phyloP scores from a whole-genome alignment of 2,888 invertebrate genomes.

The Nomada flava region DNA sequence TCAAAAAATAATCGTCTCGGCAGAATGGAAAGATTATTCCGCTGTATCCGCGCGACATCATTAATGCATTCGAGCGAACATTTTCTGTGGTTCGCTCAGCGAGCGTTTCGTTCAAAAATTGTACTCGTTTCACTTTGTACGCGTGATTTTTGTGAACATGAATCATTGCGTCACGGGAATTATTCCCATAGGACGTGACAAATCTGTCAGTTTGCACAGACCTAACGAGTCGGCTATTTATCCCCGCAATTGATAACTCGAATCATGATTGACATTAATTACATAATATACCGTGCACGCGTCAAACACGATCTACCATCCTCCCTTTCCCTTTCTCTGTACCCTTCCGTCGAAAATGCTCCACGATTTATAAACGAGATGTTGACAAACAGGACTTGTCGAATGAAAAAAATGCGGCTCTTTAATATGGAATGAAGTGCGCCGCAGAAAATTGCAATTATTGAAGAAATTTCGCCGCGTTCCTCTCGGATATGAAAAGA shows the following conservation, averaged over 20 bases:
- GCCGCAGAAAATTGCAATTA: background rate
- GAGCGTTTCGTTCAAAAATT: constrained; percentile 4
- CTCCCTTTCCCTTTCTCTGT: too few relatives aligned
- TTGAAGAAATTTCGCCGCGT: too few relatives aligned
- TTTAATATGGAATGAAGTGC: background rate
- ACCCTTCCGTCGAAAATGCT: background rate
- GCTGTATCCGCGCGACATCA: background rate
- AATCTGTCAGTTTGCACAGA: constrained; percentile 18
- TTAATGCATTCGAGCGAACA: background rate
- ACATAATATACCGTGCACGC: background rate
- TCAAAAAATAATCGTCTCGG: background rate
- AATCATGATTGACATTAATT: constrained; percentile 28
- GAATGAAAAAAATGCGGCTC: too few relatives aligned
- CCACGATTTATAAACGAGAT: too few relatives aligned
- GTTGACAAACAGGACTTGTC: too few relatives aligned
- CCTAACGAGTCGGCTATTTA: constrained; percentile 27
- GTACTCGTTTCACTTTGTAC: background rate
- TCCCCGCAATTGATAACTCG: background rate
- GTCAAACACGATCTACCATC: background rate
- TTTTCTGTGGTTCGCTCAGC: background rate
- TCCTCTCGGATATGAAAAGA: background rate
- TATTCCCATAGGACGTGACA: constrained; percentile 19
- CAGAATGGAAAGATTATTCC: background rate
- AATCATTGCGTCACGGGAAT: constrained; percentile 24
- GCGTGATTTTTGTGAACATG: constrained; percentile 1